phyloP scores from a whole-genome alignment of 2,888 invertebrate species.

The Campopleginae sp. region DNA sequence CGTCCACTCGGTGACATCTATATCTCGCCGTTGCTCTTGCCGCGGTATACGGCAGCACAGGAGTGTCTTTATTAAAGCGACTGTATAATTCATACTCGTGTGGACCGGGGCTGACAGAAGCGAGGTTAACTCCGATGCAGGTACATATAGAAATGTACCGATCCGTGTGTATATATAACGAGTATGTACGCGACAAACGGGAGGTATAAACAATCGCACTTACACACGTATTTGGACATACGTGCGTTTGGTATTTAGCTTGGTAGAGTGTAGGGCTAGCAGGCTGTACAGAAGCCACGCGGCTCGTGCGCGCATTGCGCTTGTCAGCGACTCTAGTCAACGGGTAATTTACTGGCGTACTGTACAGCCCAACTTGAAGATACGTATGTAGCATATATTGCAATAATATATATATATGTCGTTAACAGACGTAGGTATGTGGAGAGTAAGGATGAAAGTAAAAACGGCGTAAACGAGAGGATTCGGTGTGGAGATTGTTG shows the following conservation, averaged over 20 bases:
- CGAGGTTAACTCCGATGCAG: constrained; percentile 61
- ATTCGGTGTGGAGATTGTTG: neutral
- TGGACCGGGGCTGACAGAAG: constrained; percentile 67
- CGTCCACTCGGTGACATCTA: neutral
- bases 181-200: constrained; percentile 14
- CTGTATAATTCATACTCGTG: constrained; percentile 69
- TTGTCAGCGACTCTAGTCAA: constrained; percentile 82
- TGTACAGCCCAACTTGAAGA: constrained; percentile 58
- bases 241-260: constrained; percentile 43
- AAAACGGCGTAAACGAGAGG: constrained; percentile 11
- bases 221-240: constrained; percentile 29
- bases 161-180: neutral
- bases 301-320: constrained; percentile 77
- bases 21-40: neutral
- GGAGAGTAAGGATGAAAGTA: neutral
- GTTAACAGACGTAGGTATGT: neutral
- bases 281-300: constrained; percentile 61
- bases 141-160: constrained; percentile 13
- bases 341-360: constrained; percentile 80
- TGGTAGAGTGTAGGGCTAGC: constrained; percentile 71
- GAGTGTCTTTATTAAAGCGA: constrained; percentile 70
- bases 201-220: constrained; percentile 65
- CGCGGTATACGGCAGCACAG: constrained; percentile 2
- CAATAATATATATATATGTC: constrained; percentile 15
- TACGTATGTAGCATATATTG: constrained; percentile 58